Evolutionary conservation across 23 tunicate species (phyloP), one percentile per base, ranked within the genome.

Genomic region (Oikopleura dioica): DNA sequence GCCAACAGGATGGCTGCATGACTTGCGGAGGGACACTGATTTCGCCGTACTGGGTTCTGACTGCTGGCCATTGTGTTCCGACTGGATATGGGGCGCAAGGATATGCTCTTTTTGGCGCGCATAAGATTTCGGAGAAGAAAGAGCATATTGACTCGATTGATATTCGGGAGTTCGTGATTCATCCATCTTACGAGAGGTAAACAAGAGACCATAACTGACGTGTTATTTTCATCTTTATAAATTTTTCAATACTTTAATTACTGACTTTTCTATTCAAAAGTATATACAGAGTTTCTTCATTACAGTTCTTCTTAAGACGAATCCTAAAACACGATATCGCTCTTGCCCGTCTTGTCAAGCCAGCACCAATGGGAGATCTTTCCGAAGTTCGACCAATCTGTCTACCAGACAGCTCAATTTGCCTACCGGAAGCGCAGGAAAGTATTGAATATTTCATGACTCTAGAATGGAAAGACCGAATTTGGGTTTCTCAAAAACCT

Each of bases 31-130:
- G 72, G 4, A 63, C 72, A 2, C 33, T 63, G 30, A 28, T 63
- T 28, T 63, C 72, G 72, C 72, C 72, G 2, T 28, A 63, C 26
- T 63, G 72, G 72, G 72, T 63, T 21, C 33, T 63, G 33, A 63
- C 72, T 31, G 72, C 72, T 2, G 72, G 72, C 72, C 72, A 63
- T 28, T 63, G 72, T 63, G 72, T 63, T 5, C 72, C 72, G 26
- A 63, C 29, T 63, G 72, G 72, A 21, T 63, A 63, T 28, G 72
- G 72, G 5, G 72, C 72, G 16, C 72, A 63, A 2, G 72, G 72
- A 21, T 63, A 63, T 63, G 72, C 26, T 23, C 72, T 63, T 21
- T 63, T 63, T 23, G 72, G 72, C 2, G 72, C 72, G 29, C 72
- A 63, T 63, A 63, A 63, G 26, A 63, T 63, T 63, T 63, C 72